phyloP scores from a whole-genome alignment of 1,140 invertebrate species.

The Trachymyrmex cornetzi region DNA sequence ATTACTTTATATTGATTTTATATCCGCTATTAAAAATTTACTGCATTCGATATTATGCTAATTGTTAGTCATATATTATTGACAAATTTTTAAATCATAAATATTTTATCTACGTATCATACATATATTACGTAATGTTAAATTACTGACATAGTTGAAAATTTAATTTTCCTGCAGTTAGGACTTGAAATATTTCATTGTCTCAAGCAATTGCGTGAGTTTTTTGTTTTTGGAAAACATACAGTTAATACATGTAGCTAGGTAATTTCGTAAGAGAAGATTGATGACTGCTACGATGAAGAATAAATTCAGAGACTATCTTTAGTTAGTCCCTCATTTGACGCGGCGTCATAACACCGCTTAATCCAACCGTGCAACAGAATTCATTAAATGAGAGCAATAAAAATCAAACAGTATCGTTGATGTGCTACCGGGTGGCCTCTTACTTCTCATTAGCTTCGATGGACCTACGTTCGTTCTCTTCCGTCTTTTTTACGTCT shows the following conservation, averaged over 20 bases:
- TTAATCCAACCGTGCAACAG: conserved; percentile 18
- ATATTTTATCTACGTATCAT: not conserved
- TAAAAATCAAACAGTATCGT: conserved; percentile 35
- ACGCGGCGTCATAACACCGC: not conserved
- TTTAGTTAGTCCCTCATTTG: not conserved
- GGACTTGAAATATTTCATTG: not conserved
- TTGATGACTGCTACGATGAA: conserved; percentile 29
- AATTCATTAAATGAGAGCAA: conserved; percentile 35
- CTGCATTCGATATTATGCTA: not conserved
- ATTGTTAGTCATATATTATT: not conserved
- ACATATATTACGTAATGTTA: not conserved
- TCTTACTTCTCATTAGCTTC: conserved; percentile 54
- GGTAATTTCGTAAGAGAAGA: conserved; percentile 23
- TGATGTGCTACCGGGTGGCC: conserved; percentile 39
- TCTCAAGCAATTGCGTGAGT: not conserved
- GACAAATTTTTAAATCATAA: conserved; percentile 15
- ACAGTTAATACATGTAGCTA: not conserved
- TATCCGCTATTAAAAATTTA: not conserved
- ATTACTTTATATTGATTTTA: not conserved
- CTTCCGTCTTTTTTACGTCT: conserved; percentile 34
- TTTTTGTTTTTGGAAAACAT: conserved; percentile 36
- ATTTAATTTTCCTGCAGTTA: conserved; percentile 3
- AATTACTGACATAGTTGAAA: conserved; percentile 1
- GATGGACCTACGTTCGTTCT: not conserved
- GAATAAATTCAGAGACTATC: conserved; percentile 30